phyloP scores from a whole-genome alignment of 2,888 invertebrate genomes.

The Oasisia sp. region DNA sequence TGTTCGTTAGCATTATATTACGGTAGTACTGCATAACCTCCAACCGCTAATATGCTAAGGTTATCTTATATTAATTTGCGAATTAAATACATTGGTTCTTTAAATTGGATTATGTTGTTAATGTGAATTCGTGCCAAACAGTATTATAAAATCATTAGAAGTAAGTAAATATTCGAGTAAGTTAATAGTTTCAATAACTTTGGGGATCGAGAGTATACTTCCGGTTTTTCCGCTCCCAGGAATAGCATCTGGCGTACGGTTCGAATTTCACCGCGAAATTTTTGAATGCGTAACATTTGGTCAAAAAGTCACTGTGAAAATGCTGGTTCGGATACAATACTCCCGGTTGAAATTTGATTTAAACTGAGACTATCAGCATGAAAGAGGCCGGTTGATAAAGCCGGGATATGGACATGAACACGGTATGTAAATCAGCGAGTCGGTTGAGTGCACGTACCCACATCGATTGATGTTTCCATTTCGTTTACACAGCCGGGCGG shows the following conservation, averaged over 20 bases:
- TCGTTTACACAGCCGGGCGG: not conserved
- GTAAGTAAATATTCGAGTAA: not conserved
- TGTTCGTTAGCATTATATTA: not conserved
- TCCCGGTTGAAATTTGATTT: not conserved
- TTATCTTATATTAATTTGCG: not conserved
- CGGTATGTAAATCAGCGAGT: not conserved
- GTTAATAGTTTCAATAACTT: not conserved
- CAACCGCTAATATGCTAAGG: not conserved
- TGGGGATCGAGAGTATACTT: not conserved
- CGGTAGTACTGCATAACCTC: not conserved
- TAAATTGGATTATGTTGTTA: not conserved
- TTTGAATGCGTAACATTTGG: constrained; percentile 4
- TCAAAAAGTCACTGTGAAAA: not conserved
- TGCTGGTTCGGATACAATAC: not conserved
- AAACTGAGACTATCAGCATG: not conserved
- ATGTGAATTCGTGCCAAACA: not conserved
- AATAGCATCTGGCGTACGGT: constrained; percentile 6
- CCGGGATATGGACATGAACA: constrained; percentile 17
- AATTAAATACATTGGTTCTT: not conserved
- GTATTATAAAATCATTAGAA: not conserved
- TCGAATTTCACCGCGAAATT: constrained; percentile 17
- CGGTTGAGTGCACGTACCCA: not conserved
- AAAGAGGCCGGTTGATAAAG: not conserved
- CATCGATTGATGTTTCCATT: not conserved
- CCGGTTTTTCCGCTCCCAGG: not conserved